These are phyloP conservation scores for Plotosus lineatus DNA, from an alignment of 2,113 vertebrate species.

Conservation along the genomic window DNA sequence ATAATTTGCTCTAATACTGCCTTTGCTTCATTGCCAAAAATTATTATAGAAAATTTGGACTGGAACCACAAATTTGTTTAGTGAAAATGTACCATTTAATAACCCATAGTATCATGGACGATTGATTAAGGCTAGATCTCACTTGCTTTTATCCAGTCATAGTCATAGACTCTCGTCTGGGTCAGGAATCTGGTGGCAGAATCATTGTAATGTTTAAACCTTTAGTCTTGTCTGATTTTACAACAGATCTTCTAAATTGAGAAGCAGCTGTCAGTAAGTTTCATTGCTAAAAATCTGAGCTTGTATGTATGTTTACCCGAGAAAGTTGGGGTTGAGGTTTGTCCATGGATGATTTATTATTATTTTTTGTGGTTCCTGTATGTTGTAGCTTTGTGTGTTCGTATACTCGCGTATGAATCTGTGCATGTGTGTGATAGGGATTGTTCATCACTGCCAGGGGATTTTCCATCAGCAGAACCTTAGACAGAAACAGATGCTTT, in stretches of 20 bases:
- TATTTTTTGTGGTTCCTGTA: constrained; percentile 1
- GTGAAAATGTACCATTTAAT: not conserved
- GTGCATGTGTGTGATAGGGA: constrained; percentile 46
- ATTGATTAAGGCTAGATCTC: not conserved
- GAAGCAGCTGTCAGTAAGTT: not conserved
- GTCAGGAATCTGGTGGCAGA: not conserved
- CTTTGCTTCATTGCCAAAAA: not conserved
- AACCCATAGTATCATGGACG: not conserved
- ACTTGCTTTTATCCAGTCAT: not conserved
- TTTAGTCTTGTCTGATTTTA: not conserved
- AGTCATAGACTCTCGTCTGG: not conserved
- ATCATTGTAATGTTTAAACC: not conserved
- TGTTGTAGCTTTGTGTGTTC: constrained; percentile 38
- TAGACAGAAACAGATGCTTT: constrained; percentile 81
- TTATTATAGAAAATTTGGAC: not conserved
- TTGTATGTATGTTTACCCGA: not conserved
- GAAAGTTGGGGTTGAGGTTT: not conserved
- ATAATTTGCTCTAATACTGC: constrained; percentile 5
- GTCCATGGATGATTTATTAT: constrained; percentile 8
- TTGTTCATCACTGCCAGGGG: constrained; percentile 60
- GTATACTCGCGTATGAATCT: constrained; percentile 34
- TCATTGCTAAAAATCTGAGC: not conserved
- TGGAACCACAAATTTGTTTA: not conserved
- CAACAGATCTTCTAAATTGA: not conserved
- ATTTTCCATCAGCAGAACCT: constrained; percentile 74